Base-by-base conservation (phyloP, 1,140 invertebrate genomes). In the Cyphomyrmex costatus region DNA sequence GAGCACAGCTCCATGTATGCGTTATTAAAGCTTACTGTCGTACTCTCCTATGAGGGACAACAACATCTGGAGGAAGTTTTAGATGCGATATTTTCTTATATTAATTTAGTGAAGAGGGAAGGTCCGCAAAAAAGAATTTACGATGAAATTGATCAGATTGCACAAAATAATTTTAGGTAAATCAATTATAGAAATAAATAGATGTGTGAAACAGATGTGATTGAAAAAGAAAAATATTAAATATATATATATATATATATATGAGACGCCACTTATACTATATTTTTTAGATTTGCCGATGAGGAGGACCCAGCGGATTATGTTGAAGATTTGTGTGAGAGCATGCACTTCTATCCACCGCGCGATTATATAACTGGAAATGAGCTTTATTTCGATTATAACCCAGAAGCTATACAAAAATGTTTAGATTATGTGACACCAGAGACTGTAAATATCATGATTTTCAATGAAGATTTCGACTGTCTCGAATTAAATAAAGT, bases 21-120 rank as follows among this genome's bases (percentile, higher is more conserved):
- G 6, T 94, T 98, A 65, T 98, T 98, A 93, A 96, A 95, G 30
- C 94, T 99, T 2, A 96, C 96, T 86, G 95, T 99, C 19, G 96
- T 96, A 33, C 95, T 99, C 4, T 98, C 98, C 0, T 97, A 98
- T 76, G 96, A 97, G 87, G 98, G 98, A 21, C 95, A 97, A 30
- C 93, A 96, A 58, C 96, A 98, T 88, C 92, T 98, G 16, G 95
- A 96, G 61, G 95, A 98, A 87, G 96, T 98, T 3, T 93, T 98
- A 0, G 95, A 96, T 21, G 95, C 96, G 16, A 95, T 97, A 8
- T 98, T 98, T 94, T 95, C 97, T 16, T 98, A 97, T 87, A 95
- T 98, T 0, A 97, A 97, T 88, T 96, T 98, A 92, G 89, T 98
- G 53, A 95, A 95, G 63, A 92, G 94, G 85, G 93, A 95, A 63